phyloP scores from a whole-genome alignment of 2,888 invertebrate species.

The Margaritifera margaritifera region DNA sequence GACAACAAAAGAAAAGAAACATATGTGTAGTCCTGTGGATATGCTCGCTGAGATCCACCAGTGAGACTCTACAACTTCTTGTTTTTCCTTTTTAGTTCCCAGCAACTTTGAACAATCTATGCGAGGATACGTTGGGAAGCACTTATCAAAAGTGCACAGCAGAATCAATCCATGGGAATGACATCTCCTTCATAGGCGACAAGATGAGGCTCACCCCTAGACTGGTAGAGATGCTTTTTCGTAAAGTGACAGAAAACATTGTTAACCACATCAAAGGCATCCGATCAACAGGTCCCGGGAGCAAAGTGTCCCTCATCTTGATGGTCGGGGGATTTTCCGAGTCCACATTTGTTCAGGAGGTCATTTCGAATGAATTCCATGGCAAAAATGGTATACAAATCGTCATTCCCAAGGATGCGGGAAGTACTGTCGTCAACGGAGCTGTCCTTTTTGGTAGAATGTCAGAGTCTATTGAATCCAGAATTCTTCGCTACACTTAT shows the following conservation, averaged over 20 bases:
- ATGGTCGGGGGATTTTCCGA: constrained; percentile 13
- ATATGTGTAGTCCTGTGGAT: no score
- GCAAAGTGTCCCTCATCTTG: background rate
- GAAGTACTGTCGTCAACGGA: constrained; percentile 6
- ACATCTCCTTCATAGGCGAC: no score
- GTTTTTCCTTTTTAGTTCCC: no score
- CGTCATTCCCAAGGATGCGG: constrained; percentile 5
- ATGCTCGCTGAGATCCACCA: no score
- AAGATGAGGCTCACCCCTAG: constrained; percentile 1
- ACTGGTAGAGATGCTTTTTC: constrained; percentile 2
- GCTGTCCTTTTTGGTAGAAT: constrained; percentile 7
- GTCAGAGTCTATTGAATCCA: background rate
- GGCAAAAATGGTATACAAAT: background rate
- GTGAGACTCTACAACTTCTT: no score
- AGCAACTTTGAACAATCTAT: no score
- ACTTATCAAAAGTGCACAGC: no score
- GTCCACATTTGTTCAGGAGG: constrained; percentile 1
- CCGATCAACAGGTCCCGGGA: background rate
- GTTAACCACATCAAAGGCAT: constrained; percentile 1
- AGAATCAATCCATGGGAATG: no score
- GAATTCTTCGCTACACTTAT: constrained; percentile 9
- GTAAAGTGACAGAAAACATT: constrained; percentile 3
- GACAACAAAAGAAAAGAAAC: no score
- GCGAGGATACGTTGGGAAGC: no score
- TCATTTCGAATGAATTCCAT: background rate